Conservation (phyloP, 2,113 vertebrate species). For the Bubo scandiacus region DNA sequence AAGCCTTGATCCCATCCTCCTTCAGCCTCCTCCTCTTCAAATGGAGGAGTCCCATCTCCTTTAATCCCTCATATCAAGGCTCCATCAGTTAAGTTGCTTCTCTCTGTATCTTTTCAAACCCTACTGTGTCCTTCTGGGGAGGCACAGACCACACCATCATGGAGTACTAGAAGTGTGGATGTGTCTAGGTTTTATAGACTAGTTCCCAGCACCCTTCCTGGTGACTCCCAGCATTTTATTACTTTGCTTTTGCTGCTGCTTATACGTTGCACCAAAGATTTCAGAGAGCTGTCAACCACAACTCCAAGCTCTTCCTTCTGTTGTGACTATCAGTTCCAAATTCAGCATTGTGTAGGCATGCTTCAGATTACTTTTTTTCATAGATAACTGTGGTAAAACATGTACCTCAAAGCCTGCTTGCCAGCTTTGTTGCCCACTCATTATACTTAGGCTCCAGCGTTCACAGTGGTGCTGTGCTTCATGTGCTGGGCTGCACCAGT, state of each 20-base stretch:
- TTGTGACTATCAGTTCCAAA: not conserved
- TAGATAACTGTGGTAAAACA: not conserved
- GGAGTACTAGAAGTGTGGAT: not conserved
- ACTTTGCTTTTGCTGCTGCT: not conserved
- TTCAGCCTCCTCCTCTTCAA: not conserved
- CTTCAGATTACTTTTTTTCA: not conserved
- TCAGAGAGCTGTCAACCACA: not conserved
- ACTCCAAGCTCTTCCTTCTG: not conserved
- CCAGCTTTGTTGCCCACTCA: not conserved
- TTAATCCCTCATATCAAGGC: not conserved
- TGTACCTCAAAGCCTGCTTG: not conserved
- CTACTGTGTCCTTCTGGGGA: not conserved
- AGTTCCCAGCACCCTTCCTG: not conserved
- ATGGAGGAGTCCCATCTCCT: not conserved
- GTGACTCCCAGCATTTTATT: not conserved
- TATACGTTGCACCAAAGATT: not conserved
- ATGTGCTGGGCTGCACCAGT: rapidly evolving
- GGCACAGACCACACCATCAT: not conserved
- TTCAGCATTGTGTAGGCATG: not conserved
- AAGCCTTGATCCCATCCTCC: not conserved
- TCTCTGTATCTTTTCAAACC: not conserved
- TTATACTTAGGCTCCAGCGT: not conserved
- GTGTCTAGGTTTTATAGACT: not conserved
- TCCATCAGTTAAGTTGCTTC: not conserved
- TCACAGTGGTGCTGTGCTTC: not conserved